phyloP scores from a whole-genome alignment of 2,797 vertebrate species.

The Sebastes kiyomatsui region DNA sequence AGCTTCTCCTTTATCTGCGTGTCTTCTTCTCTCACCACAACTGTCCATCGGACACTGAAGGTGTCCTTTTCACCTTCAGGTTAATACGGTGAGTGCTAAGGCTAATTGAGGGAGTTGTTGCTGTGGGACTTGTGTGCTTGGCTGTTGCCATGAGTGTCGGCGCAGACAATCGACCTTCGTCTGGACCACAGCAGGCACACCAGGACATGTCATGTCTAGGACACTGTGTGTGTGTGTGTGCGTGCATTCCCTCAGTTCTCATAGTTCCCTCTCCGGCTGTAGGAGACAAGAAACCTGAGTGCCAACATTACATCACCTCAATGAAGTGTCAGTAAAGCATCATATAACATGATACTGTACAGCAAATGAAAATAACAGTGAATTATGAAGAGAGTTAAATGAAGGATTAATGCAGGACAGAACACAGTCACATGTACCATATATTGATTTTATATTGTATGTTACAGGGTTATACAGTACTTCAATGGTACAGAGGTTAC shows the following conservation, averaged over 20 bases:
- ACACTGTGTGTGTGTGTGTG: constrained; percentile 6
- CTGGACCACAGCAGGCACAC: constrained; percentile 69
- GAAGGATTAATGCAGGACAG: constrained; percentile 30
- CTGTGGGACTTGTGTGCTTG: constrained; percentile 57
- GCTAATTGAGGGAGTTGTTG: constrained; percentile 20
- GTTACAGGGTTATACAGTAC: constrained; percentile 33
- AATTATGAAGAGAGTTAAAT: constrained; percentile 43
- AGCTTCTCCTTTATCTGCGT: background rate
- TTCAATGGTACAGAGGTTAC: constrained; percentile 16
- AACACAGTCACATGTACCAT: constrained; percentile 29
- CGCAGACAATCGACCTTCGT: constrained; percentile 61
- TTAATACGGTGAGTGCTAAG: background rate
- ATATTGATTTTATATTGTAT: constrained; percentile 41
- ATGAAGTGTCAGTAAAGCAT: constrained; percentile 69
- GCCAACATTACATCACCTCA: constrained; percentile 73
- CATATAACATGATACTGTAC: constrained; percentile 67
- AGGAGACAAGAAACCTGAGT: constrained; percentile 59
- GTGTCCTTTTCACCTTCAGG: constrained; percentile 2
- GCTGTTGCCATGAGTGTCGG: constrained; percentile 68
- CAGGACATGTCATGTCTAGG: constrained; percentile 65
- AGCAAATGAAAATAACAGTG: constrained; percentile 64
- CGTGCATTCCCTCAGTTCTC: constrained; percentile 39
- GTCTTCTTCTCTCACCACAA: background rate
- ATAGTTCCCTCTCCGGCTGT: constrained; percentile 48
- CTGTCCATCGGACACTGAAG: background rate